Evolutionary conservation across 1,140 invertebrate species (phyloP).

Genomic region (Ganaspis sp.): DNA sequence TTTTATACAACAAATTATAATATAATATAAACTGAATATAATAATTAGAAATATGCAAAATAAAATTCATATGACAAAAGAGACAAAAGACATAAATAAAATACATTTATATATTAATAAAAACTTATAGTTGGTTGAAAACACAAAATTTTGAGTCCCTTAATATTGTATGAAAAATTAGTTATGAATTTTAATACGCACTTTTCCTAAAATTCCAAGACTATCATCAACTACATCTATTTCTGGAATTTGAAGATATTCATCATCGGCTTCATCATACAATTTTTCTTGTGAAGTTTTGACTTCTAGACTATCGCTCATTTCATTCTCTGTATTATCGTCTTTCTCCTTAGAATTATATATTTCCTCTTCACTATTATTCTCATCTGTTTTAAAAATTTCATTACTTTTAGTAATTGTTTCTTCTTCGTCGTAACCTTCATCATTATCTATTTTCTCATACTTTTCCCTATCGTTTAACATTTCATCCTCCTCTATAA

Average conservation of each 20-base stretch:
- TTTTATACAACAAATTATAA: too few species aligned
- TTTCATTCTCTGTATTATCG: conserved; percentile 59
- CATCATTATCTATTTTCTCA: conserved; percentile 60
- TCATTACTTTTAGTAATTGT: conserved; percentile 37
- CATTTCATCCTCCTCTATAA: conserved; percentile 61
- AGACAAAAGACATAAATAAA: too few species aligned
- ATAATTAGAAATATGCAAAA: too few species aligned
- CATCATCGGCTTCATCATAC: conserved; percentile 69
- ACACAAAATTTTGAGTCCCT: too few species aligned
- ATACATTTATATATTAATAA: too few species aligned
- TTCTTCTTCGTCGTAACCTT: conserved; percentile 61
- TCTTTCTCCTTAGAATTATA: conserved; percentile 67
- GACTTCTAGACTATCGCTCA: conserved; percentile 40
- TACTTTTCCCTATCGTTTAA: conserved; percentile 50
- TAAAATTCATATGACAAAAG: too few species aligned
- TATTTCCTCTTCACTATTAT: conserved; percentile 67
- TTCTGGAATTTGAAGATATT: conserved; percentile 70
- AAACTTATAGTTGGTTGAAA: too few species aligned
- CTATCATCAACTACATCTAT: conserved; percentile 66
- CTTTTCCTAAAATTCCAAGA: conserved; percentile 71
- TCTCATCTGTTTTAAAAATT: conserved; percentile 50
- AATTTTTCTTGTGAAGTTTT: conserved; percentile 36
- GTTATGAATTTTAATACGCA: too few species aligned
- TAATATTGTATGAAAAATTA: too few species aligned
- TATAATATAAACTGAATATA: too few species aligned